Evolutionary conservation across 1,140 invertebrate species (phyloP), one percentile per base, ranked within the genome.

Genomic region (Physella acuta): DNA sequence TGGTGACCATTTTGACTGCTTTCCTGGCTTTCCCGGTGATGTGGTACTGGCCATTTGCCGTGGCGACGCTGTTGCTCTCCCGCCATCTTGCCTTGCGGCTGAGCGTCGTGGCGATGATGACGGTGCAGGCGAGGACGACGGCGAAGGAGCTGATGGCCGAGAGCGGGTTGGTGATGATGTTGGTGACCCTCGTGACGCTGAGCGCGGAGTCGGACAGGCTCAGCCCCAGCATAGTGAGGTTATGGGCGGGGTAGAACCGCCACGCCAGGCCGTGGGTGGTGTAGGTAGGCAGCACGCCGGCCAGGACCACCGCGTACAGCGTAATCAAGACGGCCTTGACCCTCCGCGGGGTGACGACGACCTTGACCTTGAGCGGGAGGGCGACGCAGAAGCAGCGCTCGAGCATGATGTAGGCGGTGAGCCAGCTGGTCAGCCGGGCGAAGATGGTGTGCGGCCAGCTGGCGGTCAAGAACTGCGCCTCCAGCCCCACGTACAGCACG

Each of bases 331-430:
- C 28, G 33, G n/a, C 16, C 3, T 24, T 14, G 20, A 28, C 28
- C 34, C 60, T 5, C 28, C 31, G 5, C 3, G 34, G 20, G 16
- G 34, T 62, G 20, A 62, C 17, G 4, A 62, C 3, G 3, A 5
- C 16, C 26, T 62, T 62, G 3, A 37, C 37, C 28, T 62, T 62
- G 34, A 62, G 28, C 8, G 60, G 60, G n/a, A 44, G 14, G 3
- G 37, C 33, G 3, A 62, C 26, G 28, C 60, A 39, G 8, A 62
- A 37, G 37, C 60, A 62, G 8, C 60, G 8, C 28, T 62, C 60
- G 44, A 44, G 11, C 8, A 17, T 62, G 20, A 62, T 26, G 37
- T 33, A 62, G 3, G 37, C 37, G 34, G 60, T 62, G 20, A 62
- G 37, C 60, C 60, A 62, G 8, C 11, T 24, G n/a, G 60, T 39